Evolutionary conservation across 2,797 vertebrate species (phyloP), one percentile per base, ranked within the genome.

Genomic region (Saxicola maurus): DNA sequence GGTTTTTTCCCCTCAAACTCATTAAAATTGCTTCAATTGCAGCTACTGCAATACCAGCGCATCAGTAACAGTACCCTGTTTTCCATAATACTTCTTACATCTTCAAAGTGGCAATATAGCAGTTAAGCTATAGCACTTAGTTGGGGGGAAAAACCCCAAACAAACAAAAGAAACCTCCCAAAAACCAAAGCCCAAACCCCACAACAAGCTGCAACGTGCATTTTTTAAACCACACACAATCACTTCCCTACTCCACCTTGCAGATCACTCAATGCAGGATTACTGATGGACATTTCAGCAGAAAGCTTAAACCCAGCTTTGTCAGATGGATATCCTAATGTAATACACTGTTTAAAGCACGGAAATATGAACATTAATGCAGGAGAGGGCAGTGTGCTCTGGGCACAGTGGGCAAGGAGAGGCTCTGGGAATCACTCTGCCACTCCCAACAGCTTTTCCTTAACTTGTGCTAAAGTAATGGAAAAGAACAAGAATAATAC

Each of bases 381-480:
- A 51, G 67, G 23, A 55, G 33, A 45, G 53, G n/a, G 16, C 68
- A 23, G 43, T 1, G 0, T 1, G 15, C 21, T 45, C 1, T 4
- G 45, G n/a, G 31, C 15, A 48, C 38, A 35, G 30, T 0, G 0
- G 10, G 20, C 8, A 16, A 13, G 65, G 33, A 30, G 31, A 25
- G 33, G 38, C 46, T 53, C 33, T 5, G 11, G 25, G 17, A 42
- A 46, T 9, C 21, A 10, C 49, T 4, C 49, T 25, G 3, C 46
- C 33, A 11, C 33, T 73, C 56, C 56, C 60, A 52, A 28, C 6
- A 16, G 46, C 2, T 49, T 28, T n/a, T 19, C 67, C 60, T 24
- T 8, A 65, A 43, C n/a, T 40, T 20, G 18, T 35, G 40, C 56
- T 52, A 1, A 69, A 82, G 56, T 3, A 23, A 53, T 1, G 5